phyloP scores from a whole-genome alignment of 2,113 vertebrate species.

The Lycaon pictus region DNA sequence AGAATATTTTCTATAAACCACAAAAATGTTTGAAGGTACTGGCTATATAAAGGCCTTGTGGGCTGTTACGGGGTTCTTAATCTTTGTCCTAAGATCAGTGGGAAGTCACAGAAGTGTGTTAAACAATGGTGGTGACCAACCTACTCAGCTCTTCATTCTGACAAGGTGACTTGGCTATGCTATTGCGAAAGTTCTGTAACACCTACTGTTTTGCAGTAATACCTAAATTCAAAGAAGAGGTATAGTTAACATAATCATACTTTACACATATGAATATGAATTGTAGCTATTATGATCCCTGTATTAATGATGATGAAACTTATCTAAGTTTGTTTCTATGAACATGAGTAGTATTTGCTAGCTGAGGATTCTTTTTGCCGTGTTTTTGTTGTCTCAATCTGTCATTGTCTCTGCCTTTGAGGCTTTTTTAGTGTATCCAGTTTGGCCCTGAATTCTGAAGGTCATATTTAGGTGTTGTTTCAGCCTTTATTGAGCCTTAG shows the following conservation, averaged over 20 bases:
- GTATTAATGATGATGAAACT: not conserved
- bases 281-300: not conserved
- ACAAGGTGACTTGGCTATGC: not conserved
- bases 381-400: not conserved
- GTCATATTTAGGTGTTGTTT: not conserved
- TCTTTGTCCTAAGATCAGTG: not conserved
- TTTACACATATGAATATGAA: not conserved
- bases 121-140: not conserved
- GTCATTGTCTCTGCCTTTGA: not conserved
- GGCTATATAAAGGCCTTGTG: not conserved
- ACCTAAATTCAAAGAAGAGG: not conserved
- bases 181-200: not conserved
- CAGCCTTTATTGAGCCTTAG: not conserved
- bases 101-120: not conserved
- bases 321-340: not conserved
- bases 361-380: not conserved
- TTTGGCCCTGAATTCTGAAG: not conserved
- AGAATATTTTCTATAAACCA: slow-evolving; percentile 18
- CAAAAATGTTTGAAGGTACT: not conserved
- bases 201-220: not conserved
- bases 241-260: not conserved
- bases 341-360: not conserved
- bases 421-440: not conserved
- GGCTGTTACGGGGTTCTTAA: not conserved
- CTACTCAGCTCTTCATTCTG: not conserved